Base-by-base conservation (phyloP, 2,888 invertebrate species). In the Trissolcus japonicus region DNA sequence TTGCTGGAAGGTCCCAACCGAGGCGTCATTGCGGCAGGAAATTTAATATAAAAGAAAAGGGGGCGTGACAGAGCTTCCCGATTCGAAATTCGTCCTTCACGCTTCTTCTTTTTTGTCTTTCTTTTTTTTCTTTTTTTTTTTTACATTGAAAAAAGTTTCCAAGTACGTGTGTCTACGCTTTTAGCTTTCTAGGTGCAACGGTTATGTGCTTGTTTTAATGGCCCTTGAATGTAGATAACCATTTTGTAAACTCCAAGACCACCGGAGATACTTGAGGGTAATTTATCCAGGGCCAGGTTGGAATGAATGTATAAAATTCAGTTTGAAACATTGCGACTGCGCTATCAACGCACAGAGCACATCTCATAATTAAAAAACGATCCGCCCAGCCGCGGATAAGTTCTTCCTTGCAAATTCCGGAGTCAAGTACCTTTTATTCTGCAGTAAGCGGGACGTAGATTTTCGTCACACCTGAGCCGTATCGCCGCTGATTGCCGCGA, bases 1-100 rank as follows among this genome's bases (percentile, higher is more conserved):
- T 78, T 78, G 78, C 67, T 19, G 9, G 59, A 63, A 59, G 51
- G 60, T 56, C 54, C 50, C 51, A 61, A 43, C 21, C 60, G 59
- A 57, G 43, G 75, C 56, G 78, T 71, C 78, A 66, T 75, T 65
- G 75, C 68, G 72, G 72, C 56, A 72, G 78, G 60, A 78, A 78
- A 78, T 78, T 71, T 78, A 78, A 78, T 76, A 78, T 75, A 68
- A 72, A 76, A 78, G 72, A 77, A 77, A 51, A 73, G 78, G 69
- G 73, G 59, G 61, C 57, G 43, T 74, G 48, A 43, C 62, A 66
- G 53, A 74, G 69, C 74, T 74, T 78, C 74, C 63, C 71, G 71
- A 74, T 78, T 74, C 59, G 60, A 62, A 71, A 74, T 74, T 71
- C 71, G 62, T 71, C 71, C 62, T 68, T 63, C 62, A 71, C 35